A percentile compares a stretch with the other conserved stretches of the same genome.
These are phyloP conservation scores for Lamprotornis superbus DNA, from an alignment of 2,113 vertebrate genomes.

Conservation along the genomic window DNA sequence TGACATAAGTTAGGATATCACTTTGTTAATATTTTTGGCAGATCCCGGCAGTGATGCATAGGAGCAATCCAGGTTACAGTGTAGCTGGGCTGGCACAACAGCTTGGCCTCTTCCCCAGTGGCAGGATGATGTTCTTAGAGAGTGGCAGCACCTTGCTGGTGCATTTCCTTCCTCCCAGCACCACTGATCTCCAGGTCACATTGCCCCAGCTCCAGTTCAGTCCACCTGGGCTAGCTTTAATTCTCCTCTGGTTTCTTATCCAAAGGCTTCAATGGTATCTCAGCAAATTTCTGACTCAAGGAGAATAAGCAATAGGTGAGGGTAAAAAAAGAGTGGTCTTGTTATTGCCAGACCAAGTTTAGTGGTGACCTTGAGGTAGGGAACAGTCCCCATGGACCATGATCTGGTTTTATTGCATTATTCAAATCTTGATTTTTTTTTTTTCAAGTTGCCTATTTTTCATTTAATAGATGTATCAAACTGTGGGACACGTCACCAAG, in stretches of 20 bases:
- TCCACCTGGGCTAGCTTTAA: background rate
- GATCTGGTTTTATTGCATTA: background rate
- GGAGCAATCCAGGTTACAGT: background rate
- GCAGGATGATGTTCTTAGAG: rapidly evolving
- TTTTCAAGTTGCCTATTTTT: background rate
- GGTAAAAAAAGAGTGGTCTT: background rate
- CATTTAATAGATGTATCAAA: background rate
- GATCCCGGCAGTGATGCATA: background rate
- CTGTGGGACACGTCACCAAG: background rate
- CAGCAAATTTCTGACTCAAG: background rate
- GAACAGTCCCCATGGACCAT: background rate
- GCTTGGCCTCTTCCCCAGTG: background rate
- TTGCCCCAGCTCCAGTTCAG: background rate
- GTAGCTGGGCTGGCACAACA: background rate
- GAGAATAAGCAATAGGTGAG: background rate
- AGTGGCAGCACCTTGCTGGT: background rate
- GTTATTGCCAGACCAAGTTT: background rate
- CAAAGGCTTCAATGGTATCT: background rate
- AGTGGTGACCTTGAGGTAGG: rapidly evolving
- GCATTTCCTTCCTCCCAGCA: background rate
- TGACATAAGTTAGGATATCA: background rate
- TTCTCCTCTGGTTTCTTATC: background rate
- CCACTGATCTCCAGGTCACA: background rate
- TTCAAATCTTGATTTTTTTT: background rate
- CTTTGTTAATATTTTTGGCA: background rate